Conservation (phyloP, 2,888 invertebrate species). For the Cordilura impudica region DNA sequence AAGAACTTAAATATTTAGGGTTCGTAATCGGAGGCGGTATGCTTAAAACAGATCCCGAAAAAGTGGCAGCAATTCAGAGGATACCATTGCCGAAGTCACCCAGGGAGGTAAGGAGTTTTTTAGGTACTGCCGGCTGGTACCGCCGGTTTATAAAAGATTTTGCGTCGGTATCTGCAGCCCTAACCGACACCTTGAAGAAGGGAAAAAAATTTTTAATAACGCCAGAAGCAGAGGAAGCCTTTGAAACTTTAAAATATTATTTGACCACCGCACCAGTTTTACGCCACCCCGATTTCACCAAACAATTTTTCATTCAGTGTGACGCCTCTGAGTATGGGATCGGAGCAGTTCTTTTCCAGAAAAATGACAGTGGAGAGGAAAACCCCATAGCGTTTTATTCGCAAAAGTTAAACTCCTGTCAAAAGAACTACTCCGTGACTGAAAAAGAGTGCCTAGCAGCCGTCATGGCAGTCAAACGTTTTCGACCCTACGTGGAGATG, state of each 20-base stretch:
- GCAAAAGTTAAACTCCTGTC: conserved; percentile 4
- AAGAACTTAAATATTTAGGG: not conserved
- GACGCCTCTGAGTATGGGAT: conserved; percentile 26
- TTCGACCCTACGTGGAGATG: conserved; percentile 48
- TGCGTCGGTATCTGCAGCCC: conserved; percentile 4
- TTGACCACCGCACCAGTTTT: not conserved
- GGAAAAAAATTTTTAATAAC: not conserved
- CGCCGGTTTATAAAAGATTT: conserved; percentile 6
- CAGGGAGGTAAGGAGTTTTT: conserved; percentile 27
- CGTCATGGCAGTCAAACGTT: conserved; percentile 28
- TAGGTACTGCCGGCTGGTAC: conserved; percentile 44
- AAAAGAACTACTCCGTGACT: not conserved
- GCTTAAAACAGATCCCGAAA: conserved; percentile 31
- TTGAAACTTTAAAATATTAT: not conserved
- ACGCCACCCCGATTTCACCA: not conserved
- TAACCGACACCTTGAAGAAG: conserved; percentile 1
- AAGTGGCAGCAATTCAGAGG: conserved; percentile 29
- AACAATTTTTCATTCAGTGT: conserved; percentile 1
- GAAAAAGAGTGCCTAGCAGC: conserved; percentile 32
- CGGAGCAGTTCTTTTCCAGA: conserved; percentile 34
- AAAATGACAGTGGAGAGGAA: conserved; percentile 20
- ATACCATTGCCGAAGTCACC: conserved; percentile 20
- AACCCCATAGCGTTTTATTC: conserved; percentile 37
- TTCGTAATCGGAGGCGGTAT: conserved; percentile 22
- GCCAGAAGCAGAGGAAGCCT: not conserved